Evolutionary conservation across 2,113 vertebrate species (phyloP), one percentile per base, ranked within the genome.

Genomic region (Zosterops japonicus): DNA sequence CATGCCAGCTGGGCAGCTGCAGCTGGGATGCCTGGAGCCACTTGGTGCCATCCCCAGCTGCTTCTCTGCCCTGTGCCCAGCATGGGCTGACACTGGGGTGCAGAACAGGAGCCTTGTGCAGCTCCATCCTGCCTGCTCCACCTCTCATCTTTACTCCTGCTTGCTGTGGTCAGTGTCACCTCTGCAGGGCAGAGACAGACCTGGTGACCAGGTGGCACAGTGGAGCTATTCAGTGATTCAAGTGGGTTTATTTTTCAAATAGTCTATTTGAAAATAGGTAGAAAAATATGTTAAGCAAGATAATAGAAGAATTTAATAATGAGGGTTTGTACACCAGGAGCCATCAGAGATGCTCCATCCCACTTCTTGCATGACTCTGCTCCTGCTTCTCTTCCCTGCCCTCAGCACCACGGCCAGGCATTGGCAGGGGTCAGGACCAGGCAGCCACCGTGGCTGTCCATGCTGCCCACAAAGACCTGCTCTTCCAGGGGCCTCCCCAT

Each of bases 141-240:
- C 19, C 6, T 0, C 27, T 57, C 6, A 1, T 12, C 31, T 67
- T 10, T 17, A 19, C 21, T 64, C 23, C 63, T 1, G 2, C 14
- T 69, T 0, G 0, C 31, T 14, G 46, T 1, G 8, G 24, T 4
- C 11, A 52, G 53, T 18, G 24, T 29, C 50, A 52, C 28, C 29
- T 68, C 60, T 2, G 8, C 28, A 6, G 71, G 61, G 41, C 36
- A 42, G 33, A 42, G 57, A 5, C 35, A 55, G 13, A 15, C 0
- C 11, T 5, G 29, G n/a, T 14, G 33, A 12, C 5, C 2, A 0
- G 15, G 2, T 27, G 33, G 28, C 31, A 11, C 2, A 3, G 33
- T 5, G 7, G 36, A 39, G 29, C 47, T 83, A 82, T 78, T 50
- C 5, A 27, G 49, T 50, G 24, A 50, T 27, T 27, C 49, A 50